Percentiles rank a stretch among this genome's conserved stretches.
These are phyloP conservation scores for Drosophila tani DNA, from an alignment of 1,140 invertebrate species.

Conservation along the genomic window DNA sequence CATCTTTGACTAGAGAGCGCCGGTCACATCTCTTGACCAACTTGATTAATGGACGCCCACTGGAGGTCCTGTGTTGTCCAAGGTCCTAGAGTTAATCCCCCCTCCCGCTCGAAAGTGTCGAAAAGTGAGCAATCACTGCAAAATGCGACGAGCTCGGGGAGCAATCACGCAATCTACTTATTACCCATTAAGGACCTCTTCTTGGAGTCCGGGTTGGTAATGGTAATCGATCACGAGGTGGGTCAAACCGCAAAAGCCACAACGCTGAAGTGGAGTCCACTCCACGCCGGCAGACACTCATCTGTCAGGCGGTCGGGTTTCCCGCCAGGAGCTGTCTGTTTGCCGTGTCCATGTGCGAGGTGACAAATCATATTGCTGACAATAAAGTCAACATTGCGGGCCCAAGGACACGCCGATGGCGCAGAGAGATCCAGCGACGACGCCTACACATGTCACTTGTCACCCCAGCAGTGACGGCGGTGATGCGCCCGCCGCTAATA, in stretches of 20 bases:
- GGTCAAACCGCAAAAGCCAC: conserved; percentile 39
- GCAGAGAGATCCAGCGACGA: conserved; percentile 43
- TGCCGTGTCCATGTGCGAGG: conserved; percentile 38
- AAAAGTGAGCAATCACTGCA: conserved; percentile 81
- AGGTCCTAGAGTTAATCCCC: conserved; percentile 30
- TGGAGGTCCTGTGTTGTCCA: conserved; percentile 7
- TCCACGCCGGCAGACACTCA: conserved; percentile 38
- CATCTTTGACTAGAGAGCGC: conserved; percentile 18
- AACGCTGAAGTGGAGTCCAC: conserved; percentile 12
- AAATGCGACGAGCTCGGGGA: conserved; percentile 65
- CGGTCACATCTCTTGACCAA: conserved; percentile 48
- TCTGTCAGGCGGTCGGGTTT: conserved; percentile 37
- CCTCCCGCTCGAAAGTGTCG: conserved; percentile 60
- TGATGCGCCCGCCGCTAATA: conserved; percentile 30
- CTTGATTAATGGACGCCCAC: conserved; percentile 73
- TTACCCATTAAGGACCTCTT: conserved; percentile 74
- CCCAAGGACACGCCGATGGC: conserved; percentile 54
- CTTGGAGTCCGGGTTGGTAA: conserved; percentile 17
- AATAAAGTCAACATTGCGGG: conserved; percentile 65
- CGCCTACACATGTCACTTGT: conserved; percentile 49
- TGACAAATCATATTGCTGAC: conserved; percentile 81
- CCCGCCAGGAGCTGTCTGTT: conserved; percentile 16
- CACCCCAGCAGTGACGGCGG: conserved; percentile 11
- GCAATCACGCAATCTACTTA: conserved; percentile 81
- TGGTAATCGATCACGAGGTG: conserved; percentile 69